phyloP scores from a whole-genome alignment of 1,140 invertebrate species.

The Olivierus martensii region DNA sequence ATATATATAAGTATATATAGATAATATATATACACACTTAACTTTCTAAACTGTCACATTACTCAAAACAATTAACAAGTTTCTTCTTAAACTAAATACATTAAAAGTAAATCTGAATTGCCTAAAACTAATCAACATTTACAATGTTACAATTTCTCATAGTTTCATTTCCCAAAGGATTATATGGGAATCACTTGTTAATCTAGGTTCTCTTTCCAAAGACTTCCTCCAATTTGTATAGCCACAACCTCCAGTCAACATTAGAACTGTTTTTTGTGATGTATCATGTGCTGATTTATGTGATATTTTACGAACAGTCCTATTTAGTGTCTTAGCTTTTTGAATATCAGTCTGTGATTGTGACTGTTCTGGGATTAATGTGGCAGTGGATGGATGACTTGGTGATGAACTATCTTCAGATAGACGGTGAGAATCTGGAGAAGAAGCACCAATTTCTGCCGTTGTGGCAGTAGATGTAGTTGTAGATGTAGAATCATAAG shows the following conservation, averaged over 20 bases:
- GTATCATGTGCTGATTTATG: slow-evolving; percentile 5
- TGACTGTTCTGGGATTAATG: not conserved
- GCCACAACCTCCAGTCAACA: slow-evolving; percentile 70
- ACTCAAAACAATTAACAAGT: too few relatives aligned
- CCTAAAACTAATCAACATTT: too few relatives aligned
- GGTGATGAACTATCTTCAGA: slow-evolving; percentile 9
- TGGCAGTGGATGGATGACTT: not conserved
- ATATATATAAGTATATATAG: too few relatives aligned
- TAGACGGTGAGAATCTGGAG: slow-evolving; percentile 15
- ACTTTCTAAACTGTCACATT: too few relatives aligned
- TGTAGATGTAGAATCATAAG: slow-evolving; percentile 51
- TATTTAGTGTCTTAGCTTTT: slow-evolving; percentile 6
- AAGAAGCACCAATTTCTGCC: slow-evolving; percentile 34
- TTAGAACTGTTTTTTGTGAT: slow-evolving; percentile 51
- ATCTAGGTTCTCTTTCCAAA: slow-evolving; percentile 20
- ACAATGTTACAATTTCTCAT: slow-evolving; percentile 28
- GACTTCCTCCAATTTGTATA: slow-evolving; percentile 58
- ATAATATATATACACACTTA: too few relatives aligned
- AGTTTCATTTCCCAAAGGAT: slow-evolving; percentile 83
- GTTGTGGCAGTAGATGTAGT: slow-evolving; percentile 43
- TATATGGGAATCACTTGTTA: slow-evolving; percentile 65
- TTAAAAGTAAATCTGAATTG: too few relatives aligned
- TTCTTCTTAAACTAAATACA: too few relatives aligned
- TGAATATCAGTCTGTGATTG: not conserved
- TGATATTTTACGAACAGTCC: slow-evolving; percentile 2